phyloP scores from a whole-genome alignment of 1,140 invertebrate species.

The Drosophila tristis region DNA sequence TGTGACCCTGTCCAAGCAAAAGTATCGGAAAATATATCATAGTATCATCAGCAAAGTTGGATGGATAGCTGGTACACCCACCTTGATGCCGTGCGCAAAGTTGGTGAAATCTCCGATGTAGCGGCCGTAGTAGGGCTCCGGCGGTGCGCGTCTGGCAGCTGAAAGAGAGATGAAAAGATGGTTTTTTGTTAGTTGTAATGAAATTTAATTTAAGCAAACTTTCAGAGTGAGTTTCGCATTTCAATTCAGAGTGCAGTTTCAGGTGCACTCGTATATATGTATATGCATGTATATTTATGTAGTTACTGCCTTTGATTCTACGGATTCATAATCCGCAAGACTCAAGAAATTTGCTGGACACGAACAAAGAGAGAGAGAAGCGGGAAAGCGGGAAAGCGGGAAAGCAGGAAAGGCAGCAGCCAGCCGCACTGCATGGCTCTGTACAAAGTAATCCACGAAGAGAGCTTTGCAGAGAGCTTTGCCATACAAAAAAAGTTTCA shows the following conservation, averaged over 20 bases:
- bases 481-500: constrained; percentile 55
- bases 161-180: constrained; percentile 1
- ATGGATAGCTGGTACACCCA: constrained; percentile 27
- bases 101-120: constrained; percentile 88
- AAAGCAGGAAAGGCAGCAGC: not conserved
- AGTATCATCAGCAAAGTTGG: not conserved
- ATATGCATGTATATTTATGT: not conserved
- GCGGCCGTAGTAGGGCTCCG: constrained; percentile 91
- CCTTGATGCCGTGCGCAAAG: constrained; percentile 90
- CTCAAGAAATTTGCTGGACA: constrained; percentile 38
- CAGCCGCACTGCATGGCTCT: constrained; percentile 30
- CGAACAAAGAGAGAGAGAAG: constrained; percentile 31
- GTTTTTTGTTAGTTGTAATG: constrained; percentile 14
- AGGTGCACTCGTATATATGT: not conserved
- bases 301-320: constrained; percentile 19
- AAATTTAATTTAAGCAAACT: constrained; percentile 23
- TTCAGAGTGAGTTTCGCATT: not conserved
- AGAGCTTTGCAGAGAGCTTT: constrained; percentile 53
- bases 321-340: constrained; percentile 62
- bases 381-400: not conserved
- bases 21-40: not conserved
- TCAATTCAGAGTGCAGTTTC: constrained; percentile 32
- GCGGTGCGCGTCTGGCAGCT: constrained; percentile 83
- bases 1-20: constrained; percentile 86
- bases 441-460: constrained; percentile 67